phyloP scores from a whole-genome alignment of 2,797 vertebrate species.

The Ibycter americanus region DNA sequence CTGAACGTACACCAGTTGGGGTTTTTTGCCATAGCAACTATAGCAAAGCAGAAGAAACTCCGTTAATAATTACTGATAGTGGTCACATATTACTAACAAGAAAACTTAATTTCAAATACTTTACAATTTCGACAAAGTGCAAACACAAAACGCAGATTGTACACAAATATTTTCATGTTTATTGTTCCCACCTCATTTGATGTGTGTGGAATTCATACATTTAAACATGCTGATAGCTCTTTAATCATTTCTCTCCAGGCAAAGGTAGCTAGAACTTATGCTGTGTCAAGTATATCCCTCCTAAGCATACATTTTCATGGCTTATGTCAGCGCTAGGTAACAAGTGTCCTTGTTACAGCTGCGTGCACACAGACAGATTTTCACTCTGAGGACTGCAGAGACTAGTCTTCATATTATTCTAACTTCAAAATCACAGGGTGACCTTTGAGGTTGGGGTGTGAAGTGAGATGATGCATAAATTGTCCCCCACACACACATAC shows the following conservation, averaged over 20 bases:
- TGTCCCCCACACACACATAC: neutral
- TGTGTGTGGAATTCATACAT: neutral
- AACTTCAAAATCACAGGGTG: neutral
- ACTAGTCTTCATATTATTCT: neutral
- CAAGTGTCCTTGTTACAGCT: neutral
- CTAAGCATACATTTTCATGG: neutral
- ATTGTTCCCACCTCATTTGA: neutral
- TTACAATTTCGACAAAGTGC: neutral
- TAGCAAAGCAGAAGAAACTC: neutral
- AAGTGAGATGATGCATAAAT: neutral
- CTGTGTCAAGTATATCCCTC: neutral
- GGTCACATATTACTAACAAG: neutral
- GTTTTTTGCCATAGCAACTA: neutral
- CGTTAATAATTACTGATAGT: neutral
- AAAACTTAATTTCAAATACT: neutral
- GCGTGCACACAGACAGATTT: neutral
- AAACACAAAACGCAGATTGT: neutral
- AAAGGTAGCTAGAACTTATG: neutral
- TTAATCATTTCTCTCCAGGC: neutral
- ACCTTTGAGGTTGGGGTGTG: neutral
- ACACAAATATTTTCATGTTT: neutral
- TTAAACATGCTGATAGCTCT: neutral
- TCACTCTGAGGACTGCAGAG: neutral
- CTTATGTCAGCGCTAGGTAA: neutral
- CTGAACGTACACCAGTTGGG: neutral